Conservation (phyloP, 2,113 vertebrate species). For the Xenus cinereus region DNA sequence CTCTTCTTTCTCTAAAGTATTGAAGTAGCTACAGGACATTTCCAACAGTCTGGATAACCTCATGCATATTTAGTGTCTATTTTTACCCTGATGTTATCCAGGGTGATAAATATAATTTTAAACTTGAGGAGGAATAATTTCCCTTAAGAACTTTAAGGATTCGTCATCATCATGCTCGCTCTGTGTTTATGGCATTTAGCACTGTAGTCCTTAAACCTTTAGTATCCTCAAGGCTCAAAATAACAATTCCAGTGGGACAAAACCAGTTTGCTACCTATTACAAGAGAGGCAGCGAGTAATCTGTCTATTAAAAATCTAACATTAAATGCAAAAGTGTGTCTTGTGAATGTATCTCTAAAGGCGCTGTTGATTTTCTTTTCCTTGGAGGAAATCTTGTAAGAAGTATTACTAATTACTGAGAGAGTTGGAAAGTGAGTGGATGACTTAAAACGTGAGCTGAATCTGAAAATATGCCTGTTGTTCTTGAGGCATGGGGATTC, state of each 20-base stretch:
- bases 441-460: not conserved
- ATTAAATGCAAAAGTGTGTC: constrained; percentile 9
- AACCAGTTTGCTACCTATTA: not conserved
- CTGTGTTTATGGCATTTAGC: not conserved
- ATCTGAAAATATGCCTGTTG: not conserved
- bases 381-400: not conserved
- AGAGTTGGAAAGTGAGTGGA: not conserved
- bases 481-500: not conserved
- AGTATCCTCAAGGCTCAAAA: not conserved
- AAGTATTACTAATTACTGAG: constrained; percentile 23
- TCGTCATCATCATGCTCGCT: not conserved
- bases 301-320: constrained; percentile 32
- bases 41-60: not conserved
- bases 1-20: not conserved
- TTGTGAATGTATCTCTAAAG: not conserved
- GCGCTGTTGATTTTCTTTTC: constrained; percentile 13
- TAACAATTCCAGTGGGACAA: not conserved
- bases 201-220: not conserved
- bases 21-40: not conserved
- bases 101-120: constrained; percentile 4
- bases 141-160: not conserved
- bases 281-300: not conserved
- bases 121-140: not conserved
- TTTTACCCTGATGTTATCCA: not conserved
- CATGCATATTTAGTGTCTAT: not conserved